Evolutionary conservation across 2,888 invertebrate species (phyloP).

Genomic region (Drosophila fulvimacula): DNA sequence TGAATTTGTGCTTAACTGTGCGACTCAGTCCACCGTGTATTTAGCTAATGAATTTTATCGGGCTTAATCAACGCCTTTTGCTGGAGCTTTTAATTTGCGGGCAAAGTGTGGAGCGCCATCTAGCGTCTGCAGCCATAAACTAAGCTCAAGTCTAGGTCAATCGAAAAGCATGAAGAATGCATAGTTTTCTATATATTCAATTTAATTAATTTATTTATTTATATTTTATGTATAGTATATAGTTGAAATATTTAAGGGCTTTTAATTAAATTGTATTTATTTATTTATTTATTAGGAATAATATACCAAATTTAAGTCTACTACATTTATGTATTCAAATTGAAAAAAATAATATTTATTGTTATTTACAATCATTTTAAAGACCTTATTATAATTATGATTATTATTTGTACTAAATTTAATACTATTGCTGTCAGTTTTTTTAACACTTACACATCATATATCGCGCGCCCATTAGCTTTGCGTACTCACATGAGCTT

Average conservation of each 20-base stretch:
- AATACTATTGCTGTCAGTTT: not conserved
- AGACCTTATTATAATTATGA: not conserved
- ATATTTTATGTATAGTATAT: no score
- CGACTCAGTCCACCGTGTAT: constrained; percentile 25
- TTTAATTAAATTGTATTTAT: no score
- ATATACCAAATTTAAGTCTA: no score
- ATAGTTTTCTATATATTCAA: no score
- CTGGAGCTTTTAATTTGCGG: not conserved
- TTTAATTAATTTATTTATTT: no score
- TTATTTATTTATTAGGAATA: no score
- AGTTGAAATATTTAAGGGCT: no score
- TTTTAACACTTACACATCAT: not conserved
- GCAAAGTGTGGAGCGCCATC: not conserved
- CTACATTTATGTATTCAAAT: not conserved
- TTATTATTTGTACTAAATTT: not conserved
- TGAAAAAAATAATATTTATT: not conserved
- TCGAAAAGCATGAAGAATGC: constrained; percentile 9
- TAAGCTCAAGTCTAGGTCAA: not conserved
- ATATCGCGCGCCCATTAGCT: not conserved
- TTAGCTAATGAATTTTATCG: constrained; percentile 23
- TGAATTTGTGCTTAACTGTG: constrained; percentile 42
- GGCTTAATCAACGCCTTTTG: constrained; percentile 7
- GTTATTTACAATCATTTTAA: not conserved
- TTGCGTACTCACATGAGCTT: not conserved
- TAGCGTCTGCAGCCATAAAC: constrained; percentile 10